Percentiles rank a stretch among this genome's conserved stretches.
phyloP scores from a whole-genome alignment of 1,140 invertebrate species.

The Euglossa dilemma region DNA sequence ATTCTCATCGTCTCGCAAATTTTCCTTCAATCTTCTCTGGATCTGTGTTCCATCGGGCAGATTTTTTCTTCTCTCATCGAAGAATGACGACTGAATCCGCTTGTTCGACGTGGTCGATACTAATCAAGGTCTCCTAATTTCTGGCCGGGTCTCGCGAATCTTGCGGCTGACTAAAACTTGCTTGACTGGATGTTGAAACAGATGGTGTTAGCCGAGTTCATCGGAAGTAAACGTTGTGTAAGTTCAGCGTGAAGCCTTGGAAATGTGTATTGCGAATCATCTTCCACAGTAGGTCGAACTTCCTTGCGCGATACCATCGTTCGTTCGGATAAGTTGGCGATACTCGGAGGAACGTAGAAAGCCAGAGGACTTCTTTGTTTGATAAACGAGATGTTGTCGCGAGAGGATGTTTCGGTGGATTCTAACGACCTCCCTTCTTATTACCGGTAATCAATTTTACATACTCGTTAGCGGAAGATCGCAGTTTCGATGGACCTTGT shows the following conservation, averaged over 20 bases:
- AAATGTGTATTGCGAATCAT: not conserved
- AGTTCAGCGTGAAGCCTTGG: not conserved
- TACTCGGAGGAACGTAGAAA: not conserved
- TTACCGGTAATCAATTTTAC: slow-evolving; percentile 1
- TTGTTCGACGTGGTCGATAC: not conserved
- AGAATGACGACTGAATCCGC: no score
- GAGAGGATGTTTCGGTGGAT: not conserved
- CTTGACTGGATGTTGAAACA: not conserved
- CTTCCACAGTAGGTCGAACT: not conserved
- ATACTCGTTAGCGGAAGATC: not conserved
- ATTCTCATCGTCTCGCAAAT: no score
- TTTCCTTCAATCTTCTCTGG: no score
- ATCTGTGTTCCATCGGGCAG: no score
- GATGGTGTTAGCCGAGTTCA: not conserved
- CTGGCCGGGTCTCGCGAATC: not conserved
- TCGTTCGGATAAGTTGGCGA: not conserved
- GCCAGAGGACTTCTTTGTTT: not conserved
- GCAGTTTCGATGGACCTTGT: not conserved
- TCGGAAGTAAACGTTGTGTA: not conserved
- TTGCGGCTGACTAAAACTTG: not conserved
- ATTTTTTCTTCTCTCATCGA: no score
- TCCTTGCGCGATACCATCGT: not conserved
- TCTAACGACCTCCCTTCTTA: not conserved
- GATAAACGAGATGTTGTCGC: not conserved
- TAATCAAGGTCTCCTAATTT: not conserved